Base-by-base conservation (phyloP, 2,113 vertebrate genomes). In the Cromileptes altivelis region DNA sequence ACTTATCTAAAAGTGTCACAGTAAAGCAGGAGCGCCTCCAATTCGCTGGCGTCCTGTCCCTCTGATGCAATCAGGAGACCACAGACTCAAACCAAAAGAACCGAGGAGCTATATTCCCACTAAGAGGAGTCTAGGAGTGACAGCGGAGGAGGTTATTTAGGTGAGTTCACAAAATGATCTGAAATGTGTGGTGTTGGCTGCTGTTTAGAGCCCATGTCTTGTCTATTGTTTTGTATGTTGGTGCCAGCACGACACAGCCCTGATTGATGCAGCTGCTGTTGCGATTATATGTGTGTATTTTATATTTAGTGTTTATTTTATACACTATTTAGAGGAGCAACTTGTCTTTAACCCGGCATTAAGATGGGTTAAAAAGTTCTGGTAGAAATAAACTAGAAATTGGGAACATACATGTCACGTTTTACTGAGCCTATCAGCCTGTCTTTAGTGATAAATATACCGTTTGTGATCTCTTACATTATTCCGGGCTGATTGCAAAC, bases 111-210 rank as follows among this genome's bases (percentile, higher is more conserved):
- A 60, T 78, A 82, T 55, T 79, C 70, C 52, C 19, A 56, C 47
- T 61, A 27, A 77, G 69, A 74, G 84, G 80, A 87, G 69, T 72
- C 19, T 69, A 45, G 58, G 62, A 56, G 80, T 63, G 67, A 56
- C 74, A 67, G 81, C 65, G 73, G 82, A 81, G 65, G 60, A 85
- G 11, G 61, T 76, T 79, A 81, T 78, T 87, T 83, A 88, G 93
- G 94, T 94, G 85, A 94, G 92, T 92, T 50, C 18, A 72, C 30
- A 86, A 75, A 75, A 60, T 67, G 57, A 62, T 74, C 60, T 56
- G n/a, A 81, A 58, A 71, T 69, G 78, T 61, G 0, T 45, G 80
- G 45, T 69, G 69, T 61, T 19, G 45, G 61, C 45, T 72, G 30
- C 68, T 56, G 33, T 9, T 45, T 21, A 52, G 30, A 72, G 55